phyloP scores from a whole-genome alignment of 2,113 vertebrate species.

The Euleptes europaea region DNA sequence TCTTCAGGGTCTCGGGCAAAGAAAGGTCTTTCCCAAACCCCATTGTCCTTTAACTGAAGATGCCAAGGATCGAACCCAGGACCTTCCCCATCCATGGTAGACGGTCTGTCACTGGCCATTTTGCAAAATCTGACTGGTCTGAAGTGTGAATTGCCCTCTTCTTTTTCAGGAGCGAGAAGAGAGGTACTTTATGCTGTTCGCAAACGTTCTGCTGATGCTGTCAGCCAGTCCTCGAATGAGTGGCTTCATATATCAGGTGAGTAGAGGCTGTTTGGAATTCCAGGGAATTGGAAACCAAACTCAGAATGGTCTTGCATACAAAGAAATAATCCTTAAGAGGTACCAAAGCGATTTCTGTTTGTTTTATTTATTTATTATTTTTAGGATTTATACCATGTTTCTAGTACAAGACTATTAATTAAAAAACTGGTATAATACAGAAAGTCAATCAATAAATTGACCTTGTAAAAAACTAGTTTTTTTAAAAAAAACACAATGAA shows the following conservation, averaged over 20 bases:
- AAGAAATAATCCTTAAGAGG: not conserved
- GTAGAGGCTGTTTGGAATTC: slow-evolving; percentile 27
- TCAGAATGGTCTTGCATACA: not conserved
- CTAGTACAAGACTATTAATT: no score
- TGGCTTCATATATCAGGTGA: slow-evolving; percentile 97
- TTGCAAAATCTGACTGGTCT: not conserved
- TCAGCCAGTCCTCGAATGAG: slow-evolving; percentile 97
- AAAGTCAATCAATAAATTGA: no score
- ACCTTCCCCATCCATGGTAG: no score
- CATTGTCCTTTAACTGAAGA: no score
- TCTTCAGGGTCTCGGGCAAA: no score
- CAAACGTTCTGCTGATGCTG: slow-evolving; percentile 87
- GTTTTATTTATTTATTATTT: not conserved
- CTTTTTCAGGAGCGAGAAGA: slow-evolving; percentile 91
- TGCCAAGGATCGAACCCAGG: no score
- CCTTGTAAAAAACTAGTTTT: no score
- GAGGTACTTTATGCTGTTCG: slow-evolving; percentile 92
- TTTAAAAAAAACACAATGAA: no score
- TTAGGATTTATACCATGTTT: no score
- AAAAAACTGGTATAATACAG: no score
- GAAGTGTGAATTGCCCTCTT: slow-evolving; percentile 10
- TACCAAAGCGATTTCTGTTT: slow-evolving; percentile 24
- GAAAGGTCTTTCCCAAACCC: no score
- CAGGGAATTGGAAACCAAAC: slow-evolving; percentile 2
- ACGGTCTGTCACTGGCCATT: not conserved